Base-by-base conservation (phyloP, 2,888 invertebrate genomes). In the Gnatocerus cornutus region DNA sequence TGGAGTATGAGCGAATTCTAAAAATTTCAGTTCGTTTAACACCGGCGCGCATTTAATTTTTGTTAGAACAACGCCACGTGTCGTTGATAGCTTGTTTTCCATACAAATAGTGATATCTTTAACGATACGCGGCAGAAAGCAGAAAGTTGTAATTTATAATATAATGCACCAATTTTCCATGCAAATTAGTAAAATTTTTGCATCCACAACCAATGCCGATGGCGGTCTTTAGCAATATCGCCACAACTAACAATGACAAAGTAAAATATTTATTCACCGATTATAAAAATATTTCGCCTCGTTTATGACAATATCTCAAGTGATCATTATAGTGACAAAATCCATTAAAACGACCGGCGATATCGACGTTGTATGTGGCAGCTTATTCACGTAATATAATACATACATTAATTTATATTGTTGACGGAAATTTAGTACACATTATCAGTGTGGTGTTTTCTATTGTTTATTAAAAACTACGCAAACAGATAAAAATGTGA, bases 401-500 rank as follows among this genome's bases (percentile, higher is more conserved):
- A 53, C 39, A 41, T 30, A 64, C 55, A 55, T 64, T 64, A 64
- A 64, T 64, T 64, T 59, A 59, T 55, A 56, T 50, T 59, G 58
- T 67, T 67, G 67, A 59, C 29, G 67, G 67, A 67, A 67, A 58
- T 66, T 58, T 58, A 12, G 58, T 14, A 67, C 27, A 41, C 66
- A 59, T 50, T 66, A 58, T 58, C 66, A 59, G 58, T 59, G 41
- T 52, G 59, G 46, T 12, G 48, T 58, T 9, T 64, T 29, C 29
- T n/a, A n/a, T 52, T 41, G 52, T 52, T 50, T 62, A 62, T 50
- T 27, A 43, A 62, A 52, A 62, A 59, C 59, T 59, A 46, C 58
- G 58, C 29, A 43, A 29, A 3, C 7, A 30, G 55, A 41, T 56
- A 41, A 56, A 56, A 56, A 41, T 6, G 39, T 29, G 16, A 50